Conservation (phyloP, 2,797 vertebrate species). For the Agapornis canus region DNA sequence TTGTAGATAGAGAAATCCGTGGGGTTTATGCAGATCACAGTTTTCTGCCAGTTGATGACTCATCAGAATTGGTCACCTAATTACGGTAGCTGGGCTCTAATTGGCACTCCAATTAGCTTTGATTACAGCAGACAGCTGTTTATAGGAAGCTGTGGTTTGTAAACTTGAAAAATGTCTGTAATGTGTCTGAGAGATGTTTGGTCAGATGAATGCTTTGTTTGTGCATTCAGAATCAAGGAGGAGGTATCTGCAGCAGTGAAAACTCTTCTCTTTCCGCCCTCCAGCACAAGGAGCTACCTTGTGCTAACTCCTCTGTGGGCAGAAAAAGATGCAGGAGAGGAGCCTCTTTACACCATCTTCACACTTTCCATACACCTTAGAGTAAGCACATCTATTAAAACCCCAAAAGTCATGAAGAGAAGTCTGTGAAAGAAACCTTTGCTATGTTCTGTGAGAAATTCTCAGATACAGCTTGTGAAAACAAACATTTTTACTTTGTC, state of each 20-base stretch:
- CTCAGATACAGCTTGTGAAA: background rate
- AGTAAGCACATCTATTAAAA: background rate
- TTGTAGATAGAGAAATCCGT: background rate
- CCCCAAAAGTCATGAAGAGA: background rate
- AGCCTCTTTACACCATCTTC: background rate
- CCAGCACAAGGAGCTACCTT: background rate
- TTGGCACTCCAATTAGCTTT: conserved; percentile 62
- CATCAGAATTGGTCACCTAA: conserved; percentile 44
- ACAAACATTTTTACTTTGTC: background rate
- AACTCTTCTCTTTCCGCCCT: background rate
- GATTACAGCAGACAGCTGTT: conserved; percentile 45
- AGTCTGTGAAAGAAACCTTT: background rate
- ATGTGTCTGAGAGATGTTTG: conserved; percentile 1
- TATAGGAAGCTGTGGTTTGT: background rate
- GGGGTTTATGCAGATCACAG: conserved; percentile 6
- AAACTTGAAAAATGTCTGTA: conserved; percentile 37
- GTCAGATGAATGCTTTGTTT: background rate
- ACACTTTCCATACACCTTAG: background rate
- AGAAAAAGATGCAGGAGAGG: background rate
- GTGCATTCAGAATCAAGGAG: background rate
- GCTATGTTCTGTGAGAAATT: background rate
- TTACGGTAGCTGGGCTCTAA: conserved; percentile 35
- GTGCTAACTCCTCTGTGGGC: background rate
- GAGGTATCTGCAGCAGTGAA: background rate
- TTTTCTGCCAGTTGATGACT: conserved; percentile 21